phyloP scores from a whole-genome alignment of 2,113 vertebrate species.

The Lepus timidus region DNA sequence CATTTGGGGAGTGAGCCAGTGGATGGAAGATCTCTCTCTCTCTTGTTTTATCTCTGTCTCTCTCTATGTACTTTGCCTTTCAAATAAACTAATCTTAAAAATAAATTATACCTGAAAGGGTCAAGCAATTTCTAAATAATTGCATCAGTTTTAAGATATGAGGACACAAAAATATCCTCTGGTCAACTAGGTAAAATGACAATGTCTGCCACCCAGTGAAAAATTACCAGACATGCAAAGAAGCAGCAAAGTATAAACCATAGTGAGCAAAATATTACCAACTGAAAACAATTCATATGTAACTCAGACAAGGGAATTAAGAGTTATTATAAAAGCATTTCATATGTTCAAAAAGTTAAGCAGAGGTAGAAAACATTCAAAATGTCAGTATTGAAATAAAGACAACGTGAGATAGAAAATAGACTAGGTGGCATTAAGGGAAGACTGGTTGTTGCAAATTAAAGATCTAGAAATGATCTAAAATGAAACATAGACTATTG shows the following conservation, averaged over 20 bases:
- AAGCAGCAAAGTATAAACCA: neutral
- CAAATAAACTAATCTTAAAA: too few species aligned
- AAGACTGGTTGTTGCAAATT: neutral
- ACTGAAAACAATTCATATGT: neutral
- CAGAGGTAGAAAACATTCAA: constrained; percentile 37
- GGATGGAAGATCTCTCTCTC: too few species aligned
- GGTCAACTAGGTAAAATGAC: neutral
- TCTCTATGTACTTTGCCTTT: too few species aligned
- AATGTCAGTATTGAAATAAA: constrained; percentile 27
- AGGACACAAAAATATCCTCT: neutral
- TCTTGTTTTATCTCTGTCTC: too few species aligned
- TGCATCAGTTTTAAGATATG: neutral
- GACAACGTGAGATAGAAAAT: constrained; percentile 4
- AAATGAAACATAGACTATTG: constrained; percentile 20
- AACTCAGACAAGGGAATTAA: neutral
- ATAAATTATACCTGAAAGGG: neutral
- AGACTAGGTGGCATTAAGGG: neutral
- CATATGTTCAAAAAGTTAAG: neutral
- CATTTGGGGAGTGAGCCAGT: too few species aligned
- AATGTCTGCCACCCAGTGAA: neutral
- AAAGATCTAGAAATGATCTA: constrained; percentile 37
- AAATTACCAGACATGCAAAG: neutral
- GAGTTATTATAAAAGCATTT: neutral
- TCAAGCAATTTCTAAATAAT: constrained; percentile 38
- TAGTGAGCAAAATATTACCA: constrained; percentile 24